Evolutionary conservation across 1,140 invertebrate species (phyloP).

Genomic region (Anastrepha obliqua): DNA sequence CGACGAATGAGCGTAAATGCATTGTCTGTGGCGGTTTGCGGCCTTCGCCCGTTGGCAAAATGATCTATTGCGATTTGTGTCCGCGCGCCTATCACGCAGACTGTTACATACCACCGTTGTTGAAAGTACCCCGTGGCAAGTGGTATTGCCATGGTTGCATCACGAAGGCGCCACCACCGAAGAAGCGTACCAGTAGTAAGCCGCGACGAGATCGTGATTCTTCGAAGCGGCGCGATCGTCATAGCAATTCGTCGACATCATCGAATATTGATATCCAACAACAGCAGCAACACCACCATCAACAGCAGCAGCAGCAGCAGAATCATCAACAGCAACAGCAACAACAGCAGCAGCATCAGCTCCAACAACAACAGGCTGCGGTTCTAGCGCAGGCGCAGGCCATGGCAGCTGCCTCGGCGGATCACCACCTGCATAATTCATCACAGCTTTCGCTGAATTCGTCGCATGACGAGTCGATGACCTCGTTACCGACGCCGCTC

Average conservation of each 20-base stretch:
- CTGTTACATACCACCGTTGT: slow-evolving; percentile 91
- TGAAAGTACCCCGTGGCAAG: slow-evolving; percentile 90
- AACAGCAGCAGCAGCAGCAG: background rate
- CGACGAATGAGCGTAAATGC: slow-evolving; percentile 89
- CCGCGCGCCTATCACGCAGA: slow-evolving; percentile 93
- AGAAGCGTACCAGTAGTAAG: slow-evolving; percentile 75
- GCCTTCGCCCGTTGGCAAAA: slow-evolving; percentile 78
- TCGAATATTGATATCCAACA: slow-evolving; percentile 26
- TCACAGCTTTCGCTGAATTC: slow-evolving; percentile 73
- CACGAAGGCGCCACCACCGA: slow-evolving; percentile 83
- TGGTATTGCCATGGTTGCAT: slow-evolving; percentile 91
- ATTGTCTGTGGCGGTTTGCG: slow-evolving; percentile 90
- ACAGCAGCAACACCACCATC: background rate
- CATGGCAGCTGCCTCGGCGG: slow-evolving; percentile 57
- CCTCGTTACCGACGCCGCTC: slow-evolving; percentile 70
- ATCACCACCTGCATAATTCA: slow-evolving; percentile 67
- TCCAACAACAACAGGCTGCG: slow-evolving; percentile 28
- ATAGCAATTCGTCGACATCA: slow-evolving; percentile 61
- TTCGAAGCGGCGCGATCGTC: slow-evolving; percentile 65
- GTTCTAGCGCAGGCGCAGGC: slow-evolving; percentile 52
- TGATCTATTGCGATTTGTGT: slow-evolving; percentile 91
- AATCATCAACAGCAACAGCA: background rate
- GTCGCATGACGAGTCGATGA: slow-evolving; percentile 74
- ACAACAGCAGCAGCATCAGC: slow-evolving; percentile 12
- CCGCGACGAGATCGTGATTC: slow-evolving; percentile 67